Base-by-base conservation (phyloP, 2,888 invertebrate species). In the Dexiosoma caninum region DNA sequence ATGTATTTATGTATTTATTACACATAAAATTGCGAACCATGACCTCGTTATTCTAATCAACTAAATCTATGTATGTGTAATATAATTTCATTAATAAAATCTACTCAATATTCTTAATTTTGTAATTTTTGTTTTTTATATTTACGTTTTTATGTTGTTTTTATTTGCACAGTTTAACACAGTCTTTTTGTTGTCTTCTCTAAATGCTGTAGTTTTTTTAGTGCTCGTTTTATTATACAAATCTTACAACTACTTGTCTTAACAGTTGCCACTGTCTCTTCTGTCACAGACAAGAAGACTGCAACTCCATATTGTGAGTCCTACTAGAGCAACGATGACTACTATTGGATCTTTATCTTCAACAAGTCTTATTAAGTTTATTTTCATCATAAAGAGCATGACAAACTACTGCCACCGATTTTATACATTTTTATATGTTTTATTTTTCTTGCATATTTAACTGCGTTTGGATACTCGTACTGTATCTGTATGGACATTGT, bases 341-440 rank as follows among this genome's bases (percentile, higher is more conserved):
- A 30, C 21, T 46, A 55, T 9, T 44, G 16, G 5, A 59, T 53
- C 53, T 71, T 64, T 51, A 64, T 69, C 44, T 70, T 57, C 59
- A 75, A 79, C 44, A 74, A 79, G 37, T 64, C 75, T 70, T 64
- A 79, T 79, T 79, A 75, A 75, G 79, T 79, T 79, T 42, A 51
- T 44, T 75, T 69, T 74, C 19, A 64, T 70, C 32, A 59, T 53
- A 44, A 59, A n/a, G 49, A 57, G 64, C 23, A 49, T 57, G 42
- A 12, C 40, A 75, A 37, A 75, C 37, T 59, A 35, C 42, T 32
- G 40, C 42, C 40, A 57, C 30, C 49, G 77, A 64, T 70, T 77
- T 77, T 23, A 30, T 55, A 62, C 19, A 12, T 42, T 62, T 40
- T 60, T 51, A 35, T 27, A 55, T 53, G 37, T 2, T 42, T 21